phyloP scores from a whole-genome alignment of 92 coral and sea anemone genomes.

The Anthopleura xanthogrammica region DNA sequence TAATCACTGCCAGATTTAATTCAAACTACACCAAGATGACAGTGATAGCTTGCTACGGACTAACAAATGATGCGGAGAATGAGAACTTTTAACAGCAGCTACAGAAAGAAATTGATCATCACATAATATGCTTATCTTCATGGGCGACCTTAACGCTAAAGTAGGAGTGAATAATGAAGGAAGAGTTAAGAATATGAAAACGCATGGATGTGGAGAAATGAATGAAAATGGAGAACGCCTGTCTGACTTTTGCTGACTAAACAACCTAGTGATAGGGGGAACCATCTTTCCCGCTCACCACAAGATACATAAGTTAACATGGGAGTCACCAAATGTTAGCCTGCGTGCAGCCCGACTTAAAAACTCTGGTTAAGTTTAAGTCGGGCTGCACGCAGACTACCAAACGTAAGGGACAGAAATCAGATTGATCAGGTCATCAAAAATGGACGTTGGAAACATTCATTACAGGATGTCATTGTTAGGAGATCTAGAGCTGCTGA shows the following conservation, averaged over 20 bases:
- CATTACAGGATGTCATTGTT: neutral
- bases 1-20: conserved; percentile 20
- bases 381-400: too few relatives aligned
- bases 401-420: neutral
- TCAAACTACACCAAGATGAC: conserved; percentile 25
- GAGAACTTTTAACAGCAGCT: conserved; percentile 15
- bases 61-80: conserved; percentile 14
- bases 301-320: neutral
- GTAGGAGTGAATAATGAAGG: conserved; percentile 10
- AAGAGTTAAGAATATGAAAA: conserved; percentile 10
- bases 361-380: too few relatives aligned
- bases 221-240: neutral
- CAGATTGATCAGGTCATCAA: neutral
- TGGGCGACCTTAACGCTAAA: conserved; percentile 22
- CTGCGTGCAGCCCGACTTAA: too few relatives aligned
- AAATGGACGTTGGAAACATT: neutral
- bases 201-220: neutral
- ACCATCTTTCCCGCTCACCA: neutral
- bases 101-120: conserved; percentile 1
- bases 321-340: neutral
- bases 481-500: neutral
- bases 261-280: neutral
- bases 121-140: conserved; percentile 13
- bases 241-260: neutral
- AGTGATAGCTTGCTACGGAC: conserved; percentile 21